Base-by-base conservation (phyloP, 1,140 invertebrate species). In the Patella vulgata region DNA sequence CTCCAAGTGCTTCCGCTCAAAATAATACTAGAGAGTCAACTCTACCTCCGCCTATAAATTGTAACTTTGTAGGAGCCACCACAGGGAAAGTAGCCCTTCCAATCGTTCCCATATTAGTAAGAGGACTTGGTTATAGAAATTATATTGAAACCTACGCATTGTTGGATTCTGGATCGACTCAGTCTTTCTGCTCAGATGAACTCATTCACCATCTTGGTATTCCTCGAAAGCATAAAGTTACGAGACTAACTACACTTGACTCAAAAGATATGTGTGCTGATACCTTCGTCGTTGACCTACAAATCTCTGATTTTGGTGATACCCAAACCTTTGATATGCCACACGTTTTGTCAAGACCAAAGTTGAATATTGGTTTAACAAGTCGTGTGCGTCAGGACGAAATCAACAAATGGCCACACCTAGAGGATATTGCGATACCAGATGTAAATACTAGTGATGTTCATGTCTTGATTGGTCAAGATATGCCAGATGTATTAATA, bases 401-500 rank as follows among this genome's bases (percentile, higher is more conserved):
- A 23, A 14, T 60, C 11, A 33, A 28, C 14, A 33, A 60, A 14
- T 60, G 58, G 47, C 17, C 46, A 39, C 43, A 60, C 40, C 48
- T 60, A 21, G 17, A 21, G 19, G 27, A 52, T 14, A 19, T 52
- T 25, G 21, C 19, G 12, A 28, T 53, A 14, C 46, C n/a, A 4
- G 14, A 9, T 4, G 43, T 51, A 14, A 27, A 52, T 50, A 11
- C 44, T 3, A n/a, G n/a, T n/a, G 47, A 60, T 12, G 33, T 60
- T 17, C 25, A 27, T 0, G 25, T 60, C 23, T 27, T 60, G 31
- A 60, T 51, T 28, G 58, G 58, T 11, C 21, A 31, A 12, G 2
- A 53, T 33, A 44, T 42, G 17, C 39, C 54, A 17, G 33, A 12
- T 33, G 40, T 23, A 11, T 44, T 30, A 17, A 21, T n/a, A 28